Evolutionary conservation across 2,888 invertebrate genomes (phyloP), one percentile per base, ranked within the genome.

Genomic region (Leptinotarsa peninsularis): DNA sequence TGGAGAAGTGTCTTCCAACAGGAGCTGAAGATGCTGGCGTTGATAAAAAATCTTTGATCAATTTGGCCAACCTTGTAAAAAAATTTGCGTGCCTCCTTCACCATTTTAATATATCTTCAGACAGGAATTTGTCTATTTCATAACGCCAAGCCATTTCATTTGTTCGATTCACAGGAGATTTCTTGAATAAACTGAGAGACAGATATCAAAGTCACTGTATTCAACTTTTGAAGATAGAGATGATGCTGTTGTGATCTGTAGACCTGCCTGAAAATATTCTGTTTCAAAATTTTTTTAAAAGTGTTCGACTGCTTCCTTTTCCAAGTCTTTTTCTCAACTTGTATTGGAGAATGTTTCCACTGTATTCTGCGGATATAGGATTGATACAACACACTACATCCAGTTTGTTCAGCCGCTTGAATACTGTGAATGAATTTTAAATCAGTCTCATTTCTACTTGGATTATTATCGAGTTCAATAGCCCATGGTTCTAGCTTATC

Each of bases 121-220:
- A 66, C 54, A 77, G 58, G 66, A 73, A 80, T 77, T 80, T 76
- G 68, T 79, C 80, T 56, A 77, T 77, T 76, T 80, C 77, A 67
- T 73, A 75, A 66, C 76, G 72, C 78, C 76, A 77, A 77, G 75
- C 66, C 66, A 73, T 66, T 80, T 76, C 71, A 56, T 78, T 67
- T 52, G 67, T 52, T 67, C 67, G 67, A 67, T 67, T 21, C 50
- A 63, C 63, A 71, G 60, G 71, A 63, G 71, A 49, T 50, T 71
- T 71, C n/a, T 71, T 71, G 71, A 71, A 71, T 71, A 71, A 27
- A 27, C 27, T 49, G 49, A 50, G 49, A 50, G 63, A 71, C 49
- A 3, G 67, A 72, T 72, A 50, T 72, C 66, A 67, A 72, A 67
- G 0, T 72, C 56, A 72, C 23, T 67, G 72, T 52, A 50, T 54